These are phyloP conservation scores for Eristalis intricaria DNA, from an alignment of 2,888 invertebrate genomes.

Conservation along the genomic window DNA sequence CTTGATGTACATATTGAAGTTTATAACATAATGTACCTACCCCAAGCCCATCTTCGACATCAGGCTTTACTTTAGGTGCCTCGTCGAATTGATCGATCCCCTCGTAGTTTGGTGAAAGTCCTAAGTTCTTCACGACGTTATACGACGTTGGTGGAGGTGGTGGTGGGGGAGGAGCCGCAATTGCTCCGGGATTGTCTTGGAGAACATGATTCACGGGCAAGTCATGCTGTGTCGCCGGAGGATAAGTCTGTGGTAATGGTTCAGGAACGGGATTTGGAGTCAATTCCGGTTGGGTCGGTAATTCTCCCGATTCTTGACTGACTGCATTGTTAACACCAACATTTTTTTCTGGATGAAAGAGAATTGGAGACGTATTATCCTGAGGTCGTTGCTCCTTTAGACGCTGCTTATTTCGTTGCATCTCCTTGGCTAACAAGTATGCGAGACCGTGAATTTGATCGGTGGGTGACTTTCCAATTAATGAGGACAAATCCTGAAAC, in stretches of 20 bases:
- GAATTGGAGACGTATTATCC: conserved; percentile 78
- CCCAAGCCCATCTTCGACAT: conserved; percentile 24
- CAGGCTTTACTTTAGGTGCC: background rate
- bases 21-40: conserved; percentile 47
- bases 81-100: conserved; percentile 64
- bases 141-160: conserved; percentile 27
- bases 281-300: background rate
- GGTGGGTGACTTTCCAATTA: conserved; percentile 82
- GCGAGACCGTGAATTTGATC: conserved; percentile 83
- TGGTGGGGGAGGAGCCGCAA: background rate
- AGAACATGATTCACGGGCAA: background rate
- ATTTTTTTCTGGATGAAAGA: conserved; percentile 77
- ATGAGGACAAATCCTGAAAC: conserved; percentile 80
- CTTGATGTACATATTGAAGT: too few species aligned
- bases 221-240: background rate
- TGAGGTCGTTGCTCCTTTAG: conserved; percentile 75
- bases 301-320: background rate
- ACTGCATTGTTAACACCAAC: conserved; percentile 26
- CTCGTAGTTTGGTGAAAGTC: conserved; percentile 78
- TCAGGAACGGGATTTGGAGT: background rate
- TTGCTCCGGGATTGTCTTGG: background rate
- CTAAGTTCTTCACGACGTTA: conserved; percentile 74
- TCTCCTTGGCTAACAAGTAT: conserved; percentile 81
- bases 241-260: background rate
- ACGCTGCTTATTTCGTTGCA: conserved; percentile 77